A percentile compares a stretch with the other conserved stretches of the same genome.
These are phyloP conservation scores for Semicossyphus pulcher DNA, from an alignment of 2,113 vertebrate species.

Conservation along the genomic window DNA sequence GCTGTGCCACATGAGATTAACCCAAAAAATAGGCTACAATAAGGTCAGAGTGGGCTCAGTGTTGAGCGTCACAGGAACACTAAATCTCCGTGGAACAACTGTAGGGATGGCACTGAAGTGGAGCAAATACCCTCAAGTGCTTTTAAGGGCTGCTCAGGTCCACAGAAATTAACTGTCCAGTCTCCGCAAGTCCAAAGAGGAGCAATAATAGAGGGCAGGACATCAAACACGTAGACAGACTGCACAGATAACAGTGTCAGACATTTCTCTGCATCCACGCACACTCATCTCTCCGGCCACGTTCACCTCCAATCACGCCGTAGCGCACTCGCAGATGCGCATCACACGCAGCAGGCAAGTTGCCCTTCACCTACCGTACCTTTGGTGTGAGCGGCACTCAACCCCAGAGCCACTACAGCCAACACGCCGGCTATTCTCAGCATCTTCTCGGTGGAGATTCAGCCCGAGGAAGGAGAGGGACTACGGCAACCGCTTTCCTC, in stretches of 20 bases:
- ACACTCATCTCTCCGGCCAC: conserved; percentile 9
- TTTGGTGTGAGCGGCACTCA: conserved; percentile 82
- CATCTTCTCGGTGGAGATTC: conserved; percentile 73
- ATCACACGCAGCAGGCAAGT: conserved; percentile 44
- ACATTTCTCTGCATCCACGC: conserved; percentile 17
- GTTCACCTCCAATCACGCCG: not conserved
- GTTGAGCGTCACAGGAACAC: not conserved
- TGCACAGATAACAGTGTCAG: conserved; percentile 4
- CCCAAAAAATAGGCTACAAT: not conserved
- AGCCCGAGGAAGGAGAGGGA: conserved; percentile 26
- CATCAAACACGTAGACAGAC: not conserved
- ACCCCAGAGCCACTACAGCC: conserved; percentile 73
- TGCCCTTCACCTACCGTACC: conserved; percentile 80
- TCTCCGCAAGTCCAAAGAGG: conserved; percentile 36
- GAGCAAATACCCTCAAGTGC: conserved; percentile 26
- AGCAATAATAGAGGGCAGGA: not conserved
- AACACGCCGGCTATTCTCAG: conserved; percentile 74
- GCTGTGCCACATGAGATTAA: not conserved
- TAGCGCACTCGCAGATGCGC: conserved; percentile 37
- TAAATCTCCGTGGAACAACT: not conserved
- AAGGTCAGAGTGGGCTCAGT: conserved; percentile 16
- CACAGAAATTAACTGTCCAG: conserved; percentile 9
- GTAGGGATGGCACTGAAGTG: not conserved
- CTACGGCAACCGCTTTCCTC: conserved; percentile 62
- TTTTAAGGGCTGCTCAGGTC: conserved; percentile 1